Base-by-base conservation (phyloP, 35 echinoderm and acorn worm genomes). In the Ophioderma brevispina region DNA sequence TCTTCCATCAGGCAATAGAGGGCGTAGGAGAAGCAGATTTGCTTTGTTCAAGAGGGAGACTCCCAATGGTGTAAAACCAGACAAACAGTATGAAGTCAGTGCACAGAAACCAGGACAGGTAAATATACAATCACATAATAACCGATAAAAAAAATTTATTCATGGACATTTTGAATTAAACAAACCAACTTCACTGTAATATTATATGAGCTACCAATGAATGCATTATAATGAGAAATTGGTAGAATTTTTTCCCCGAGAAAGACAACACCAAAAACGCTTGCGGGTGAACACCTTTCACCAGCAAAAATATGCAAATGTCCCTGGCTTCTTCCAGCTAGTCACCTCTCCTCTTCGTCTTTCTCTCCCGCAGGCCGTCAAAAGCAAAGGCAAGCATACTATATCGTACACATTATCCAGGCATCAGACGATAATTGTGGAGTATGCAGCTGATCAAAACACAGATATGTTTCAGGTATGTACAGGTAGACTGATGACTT, bases 381-480 rank as follows among this genome's bases (percentile, higher is more conserved):
- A 92, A 84, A 93, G 87, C 84, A 92, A 91, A 81, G 87, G 86
- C 32, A 94, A 98, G 79, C 96, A 98, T 79, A 98, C 92, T 59
- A 94, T 98, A 76, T 90, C 96, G 19, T 98, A 98, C 86, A 98
- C 96, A 40, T 92, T 98, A 89, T 98, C 96, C 38, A 91, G 96
- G 41, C 93, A 98, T 84, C 92, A 98, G 82, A 98, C 96, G 0
- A 89, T 98, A 35, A 89, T 98, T 25, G 96, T 94, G 33, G 96
- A 98, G 78, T 98, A 98, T 82, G 50, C 92, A 33, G 76, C 81
- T 34, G 96, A 98, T 36, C 19, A 35, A 10, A 76, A 87, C 21
- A 92, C 92, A 35, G 96, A 98, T 39, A 98, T 98, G 96, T 98
- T 98, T 87, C 96, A 98, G 92, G 96, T 98, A 33, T 84, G 94